These are phyloP conservation scores for Montipora foliosa DNA, from an alignment of 64 coral and sea anemone species.

Conservation along the genomic window DNA sequence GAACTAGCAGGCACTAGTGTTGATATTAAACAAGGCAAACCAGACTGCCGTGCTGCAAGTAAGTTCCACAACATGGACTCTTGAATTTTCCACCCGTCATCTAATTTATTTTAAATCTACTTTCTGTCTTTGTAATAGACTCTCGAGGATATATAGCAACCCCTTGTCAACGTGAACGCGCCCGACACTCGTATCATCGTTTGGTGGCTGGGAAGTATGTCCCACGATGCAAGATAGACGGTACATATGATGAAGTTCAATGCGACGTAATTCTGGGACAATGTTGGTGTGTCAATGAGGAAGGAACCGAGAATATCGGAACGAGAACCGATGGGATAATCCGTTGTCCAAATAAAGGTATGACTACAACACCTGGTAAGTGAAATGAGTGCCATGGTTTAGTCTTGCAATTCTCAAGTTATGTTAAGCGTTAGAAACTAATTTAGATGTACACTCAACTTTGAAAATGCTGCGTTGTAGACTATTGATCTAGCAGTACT, in stretches of 20 bases:
- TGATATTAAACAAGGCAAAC: conserved; percentile 33
- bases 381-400: too few relatives aligned
- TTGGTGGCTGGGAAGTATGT: conserved; percentile 42
- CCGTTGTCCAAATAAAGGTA: conserved; percentile 70
- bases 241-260: conserved; percentile 78
- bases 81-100: neutral
- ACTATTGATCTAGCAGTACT: too few relatives aligned
- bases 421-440: neutral
- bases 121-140: neutral
- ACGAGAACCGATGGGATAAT: conserved; percentile 58
- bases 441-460: too few relatives aligned
- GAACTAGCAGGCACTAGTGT: conserved; percentile 67
- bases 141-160: conserved; percentile 60
- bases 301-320: conserved; percentile 55
- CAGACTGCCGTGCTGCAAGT: conserved; percentile 53
- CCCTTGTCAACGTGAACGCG: conserved; percentile 78
- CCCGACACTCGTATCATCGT: conserved; percentile 41
- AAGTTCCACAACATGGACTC: neutral
- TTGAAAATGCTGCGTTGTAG: too few relatives aligned
- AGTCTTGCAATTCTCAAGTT: neutral
- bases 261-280: conserved; percentile 47
- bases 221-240: conserved; percentile 75
- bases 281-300: conserved; percentile 76
- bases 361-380: too few relatives aligned
- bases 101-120: too few relatives aligned